phyloP scores from a whole-genome alignment of 2,113 vertebrate species.

The Lampris megalopsis region DNA sequence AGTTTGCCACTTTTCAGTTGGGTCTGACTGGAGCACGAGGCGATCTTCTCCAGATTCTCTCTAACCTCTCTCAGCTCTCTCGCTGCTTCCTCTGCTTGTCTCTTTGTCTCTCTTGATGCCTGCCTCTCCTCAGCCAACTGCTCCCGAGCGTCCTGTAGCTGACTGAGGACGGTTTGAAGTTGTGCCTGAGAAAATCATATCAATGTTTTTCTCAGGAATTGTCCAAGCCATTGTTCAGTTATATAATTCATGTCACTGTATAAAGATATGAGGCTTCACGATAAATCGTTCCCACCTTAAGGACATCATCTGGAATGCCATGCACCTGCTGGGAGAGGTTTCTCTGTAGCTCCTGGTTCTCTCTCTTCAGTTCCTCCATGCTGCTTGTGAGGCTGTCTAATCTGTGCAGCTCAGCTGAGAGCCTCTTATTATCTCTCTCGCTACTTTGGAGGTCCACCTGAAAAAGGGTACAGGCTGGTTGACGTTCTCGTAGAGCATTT shows the following conservation, averaged over 20 bases:
- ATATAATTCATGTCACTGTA: not conserved
- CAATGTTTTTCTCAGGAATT: no score
- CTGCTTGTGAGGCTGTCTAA: constrained; percentile 14
- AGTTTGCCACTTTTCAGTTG: constrained; percentile 29
- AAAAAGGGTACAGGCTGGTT: no score
- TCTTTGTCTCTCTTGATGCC: not conserved
- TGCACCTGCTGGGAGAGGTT: constrained; percentile 50
- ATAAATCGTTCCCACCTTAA: constrained; percentile 43
- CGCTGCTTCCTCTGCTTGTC: constrained; percentile 12
- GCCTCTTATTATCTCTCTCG: constrained; percentile 67
- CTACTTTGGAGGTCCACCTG: constrained; percentile 80
- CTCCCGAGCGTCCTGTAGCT: constrained; percentile 56
- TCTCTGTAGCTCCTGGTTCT: constrained; percentile 55
- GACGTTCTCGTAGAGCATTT: no score
- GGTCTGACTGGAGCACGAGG: rapidly evolving
- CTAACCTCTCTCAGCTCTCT: constrained; percentile 21
- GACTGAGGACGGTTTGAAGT: constrained; percentile 48
- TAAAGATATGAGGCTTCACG: not conserved
- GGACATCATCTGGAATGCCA: constrained; percentile 26
- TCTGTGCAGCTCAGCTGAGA: constrained; percentile 60
- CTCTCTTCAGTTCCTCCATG: constrained; percentile 48
- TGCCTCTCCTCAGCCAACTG: constrained; percentile 56
- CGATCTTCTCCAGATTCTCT: constrained; percentile 32
- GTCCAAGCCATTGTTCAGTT: no score
- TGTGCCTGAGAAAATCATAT: constrained; percentile 31